These are phyloP conservation scores for Mesochorus sp. DNA, from an alignment of 2,888 invertebrate species.

Conservation along the genomic window DNA sequence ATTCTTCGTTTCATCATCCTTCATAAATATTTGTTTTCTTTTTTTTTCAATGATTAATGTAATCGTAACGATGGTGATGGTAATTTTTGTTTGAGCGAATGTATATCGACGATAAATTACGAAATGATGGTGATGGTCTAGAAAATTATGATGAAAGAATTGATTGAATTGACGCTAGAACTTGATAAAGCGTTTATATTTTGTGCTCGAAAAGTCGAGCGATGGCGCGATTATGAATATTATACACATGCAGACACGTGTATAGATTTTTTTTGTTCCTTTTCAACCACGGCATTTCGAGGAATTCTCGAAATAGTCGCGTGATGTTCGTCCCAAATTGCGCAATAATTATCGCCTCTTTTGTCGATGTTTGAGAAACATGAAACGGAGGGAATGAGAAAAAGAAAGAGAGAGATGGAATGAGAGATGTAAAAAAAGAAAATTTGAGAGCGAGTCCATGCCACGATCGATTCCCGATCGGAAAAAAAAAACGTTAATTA, in stretches of 20 bases:
- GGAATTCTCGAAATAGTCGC: conserved; percentile 1
- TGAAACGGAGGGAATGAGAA: no score
- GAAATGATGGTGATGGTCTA: conserved; percentile 25
- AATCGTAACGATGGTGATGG: conserved; percentile 22
- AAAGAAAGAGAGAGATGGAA: conserved; percentile 35
- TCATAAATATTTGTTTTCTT: background rate
- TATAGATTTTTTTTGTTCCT: background rate
- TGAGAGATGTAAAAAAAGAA: conserved; percentile 33
- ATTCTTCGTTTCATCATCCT: background rate
- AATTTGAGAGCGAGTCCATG: no score
- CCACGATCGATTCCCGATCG: no score
- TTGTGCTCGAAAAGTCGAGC: conserved; percentile 7
- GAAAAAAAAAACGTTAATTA: no score
- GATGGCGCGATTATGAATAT: conserved; percentile 2
- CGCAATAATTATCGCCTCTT: conserved; percentile 69
- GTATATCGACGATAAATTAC: background rate
- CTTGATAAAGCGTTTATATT: conserved; percentile 24
- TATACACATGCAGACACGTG: background rate
- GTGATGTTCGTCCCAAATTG: conserved; percentile 72
- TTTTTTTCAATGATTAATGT: background rate
- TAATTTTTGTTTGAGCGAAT: background rate
- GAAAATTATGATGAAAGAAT: conserved; percentile 11
- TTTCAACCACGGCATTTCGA: conserved; percentile 7
- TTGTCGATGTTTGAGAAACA: conserved; percentile 14
- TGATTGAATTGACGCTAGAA: conserved; percentile 39